phyloP scores from a whole-genome alignment of 2,888 invertebrate species.

The Aplocera efformata region DNA sequence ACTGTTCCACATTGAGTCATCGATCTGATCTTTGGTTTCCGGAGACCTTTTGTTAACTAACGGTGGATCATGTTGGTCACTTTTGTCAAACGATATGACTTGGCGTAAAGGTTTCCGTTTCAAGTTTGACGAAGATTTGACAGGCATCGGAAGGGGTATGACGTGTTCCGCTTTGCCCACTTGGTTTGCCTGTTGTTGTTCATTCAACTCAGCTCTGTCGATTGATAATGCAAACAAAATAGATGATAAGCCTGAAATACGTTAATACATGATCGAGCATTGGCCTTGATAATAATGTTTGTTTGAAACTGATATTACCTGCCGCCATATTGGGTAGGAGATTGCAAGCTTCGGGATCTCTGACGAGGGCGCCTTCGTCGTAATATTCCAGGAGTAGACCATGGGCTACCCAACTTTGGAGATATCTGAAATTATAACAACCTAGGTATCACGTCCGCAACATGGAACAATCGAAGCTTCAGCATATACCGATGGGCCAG shows the following conservation, averaged over 20 bases:
- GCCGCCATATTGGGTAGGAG: constrained; percentile 92
- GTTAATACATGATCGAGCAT: constrained; percentile 20
- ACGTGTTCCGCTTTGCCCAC: constrained; percentile 82
- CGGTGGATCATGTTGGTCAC: constrained; percentile 44
- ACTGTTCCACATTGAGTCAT: constrained; percentile 69
- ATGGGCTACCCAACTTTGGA: constrained; percentile 87
- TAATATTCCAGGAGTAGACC: constrained; percentile 85
- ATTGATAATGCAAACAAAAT: constrained; percentile 96
- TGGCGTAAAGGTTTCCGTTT: constrained; percentile 70
- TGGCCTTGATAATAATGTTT: constrained; percentile 17
- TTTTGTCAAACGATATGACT: constrained; percentile 76
- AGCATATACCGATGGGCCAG: no score
- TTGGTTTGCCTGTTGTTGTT: constrained; percentile 72
- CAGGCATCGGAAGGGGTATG: constrained; percentile 84
- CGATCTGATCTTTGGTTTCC: constrained; percentile 34
- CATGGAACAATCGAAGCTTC: no score
- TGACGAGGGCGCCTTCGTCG: constrained; percentile 91
- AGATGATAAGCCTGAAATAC: constrained; percentile 87
- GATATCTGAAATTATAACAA: constrained; percentile 72
- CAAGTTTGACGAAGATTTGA: constrained; percentile 64
- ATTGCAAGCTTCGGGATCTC: constrained; percentile 88
- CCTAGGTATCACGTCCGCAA: no score
- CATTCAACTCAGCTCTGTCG: constrained; percentile 90
- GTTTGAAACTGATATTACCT: constrained; percentile 72
- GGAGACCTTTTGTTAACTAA: constrained; percentile 35